phyloP scores from a whole-genome alignment of 2,888 invertebrate genomes.

The Phengaris arion region DNA sequence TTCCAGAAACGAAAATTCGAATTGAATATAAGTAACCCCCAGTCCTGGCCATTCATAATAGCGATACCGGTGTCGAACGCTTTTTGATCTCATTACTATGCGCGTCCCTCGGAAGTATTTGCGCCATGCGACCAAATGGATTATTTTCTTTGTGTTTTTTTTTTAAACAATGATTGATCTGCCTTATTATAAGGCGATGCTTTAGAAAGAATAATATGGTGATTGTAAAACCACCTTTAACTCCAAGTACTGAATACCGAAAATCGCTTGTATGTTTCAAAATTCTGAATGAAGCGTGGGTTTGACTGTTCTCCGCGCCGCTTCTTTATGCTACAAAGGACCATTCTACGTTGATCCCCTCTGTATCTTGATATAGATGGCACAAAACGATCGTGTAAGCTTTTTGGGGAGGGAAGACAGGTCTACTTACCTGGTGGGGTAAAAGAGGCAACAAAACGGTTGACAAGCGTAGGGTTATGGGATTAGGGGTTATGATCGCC shows the following conservation, averaged over 20 bases:
- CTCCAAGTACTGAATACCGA: neutral
- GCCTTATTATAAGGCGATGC: constrained; percentile 36
- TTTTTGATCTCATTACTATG: constrained; percentile 71
- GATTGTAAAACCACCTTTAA: neutral
- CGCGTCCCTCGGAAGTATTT: constrained; percentile 71
- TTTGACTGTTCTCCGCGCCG: constrained; percentile 22
- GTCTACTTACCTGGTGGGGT: constrained; percentile 52
- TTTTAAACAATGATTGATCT: constrained; percentile 53
- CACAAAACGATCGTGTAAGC: neutral
- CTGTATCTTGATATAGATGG: constrained; percentile 35
- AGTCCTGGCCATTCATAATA: constrained; percentile 72
- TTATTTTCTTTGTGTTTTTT: constrained; percentile 76
- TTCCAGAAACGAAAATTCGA: constrained; percentile 68
- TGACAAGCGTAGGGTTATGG: constrained; percentile 76
- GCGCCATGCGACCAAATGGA: constrained; percentile 76
- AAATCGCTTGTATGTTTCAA: constrained; percentile 10
- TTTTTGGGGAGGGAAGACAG: constrained; percentile 39
- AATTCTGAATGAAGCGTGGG: neutral
- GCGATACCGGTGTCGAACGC: constrained; percentile 60
- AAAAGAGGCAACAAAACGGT: constrained; percentile 76
- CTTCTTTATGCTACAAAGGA: constrained; percentile 24
- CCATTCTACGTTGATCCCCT: constrained; percentile 51
- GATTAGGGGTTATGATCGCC: constrained; percentile 75
- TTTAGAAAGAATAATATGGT: neutral
- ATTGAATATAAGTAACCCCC: constrained; percentile 77